Conservation (phyloP, 2,797 vertebrate species). For the Pelodytes ibericus region DNA sequence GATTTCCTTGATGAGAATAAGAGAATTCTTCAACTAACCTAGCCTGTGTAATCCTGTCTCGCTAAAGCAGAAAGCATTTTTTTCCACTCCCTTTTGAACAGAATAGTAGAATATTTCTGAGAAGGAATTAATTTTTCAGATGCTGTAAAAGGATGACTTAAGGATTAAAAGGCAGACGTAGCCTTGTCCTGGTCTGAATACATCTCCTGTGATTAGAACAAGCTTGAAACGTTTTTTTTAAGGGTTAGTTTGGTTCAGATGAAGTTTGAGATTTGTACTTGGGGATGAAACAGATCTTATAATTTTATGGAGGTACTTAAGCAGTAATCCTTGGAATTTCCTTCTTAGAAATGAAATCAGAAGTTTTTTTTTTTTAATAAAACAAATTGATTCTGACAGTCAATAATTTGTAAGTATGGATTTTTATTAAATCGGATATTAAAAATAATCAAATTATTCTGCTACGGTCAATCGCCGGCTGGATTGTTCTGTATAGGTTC, state of each 20-base stretch:
- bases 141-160: constrained; percentile 72
- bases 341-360: constrained; percentile 67
- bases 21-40: constrained; percentile 79
- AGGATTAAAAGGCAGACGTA: constrained; percentile 69
- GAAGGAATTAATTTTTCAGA: constrained; percentile 81
- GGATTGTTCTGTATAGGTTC: too few relatives aligned
- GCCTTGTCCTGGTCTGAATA: constrained; percentile 65
- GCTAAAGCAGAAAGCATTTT: constrained; percentile 69
- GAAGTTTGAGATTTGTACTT: constrained; percentile 69
- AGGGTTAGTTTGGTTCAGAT: constrained; percentile 70
- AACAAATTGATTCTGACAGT: constrained; percentile 59
- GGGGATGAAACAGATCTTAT: constrained; percentile 72
- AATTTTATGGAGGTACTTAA: constrained; percentile 72
- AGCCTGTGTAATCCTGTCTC: constrained; percentile 76
- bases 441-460: constrained; percentile 63
- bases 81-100: constrained; percentile 59
- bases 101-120: constrained; percentile 79
- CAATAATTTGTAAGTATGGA: constrained; percentile 64
- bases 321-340: constrained; percentile 64
- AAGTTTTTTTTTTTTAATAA: constrained; percentile 59
- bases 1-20: constrained; percentile 84
- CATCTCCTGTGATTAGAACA: constrained; percentile 73
- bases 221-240: constrained; percentile 67
- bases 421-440: constrained; percentile 71
- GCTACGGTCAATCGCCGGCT: constrained; percentile 58